These are phyloP conservation scores for Cheilosia vernalis DNA, from an alignment of 2,888 invertebrate genomes.

Conservation along the genomic window DNA sequence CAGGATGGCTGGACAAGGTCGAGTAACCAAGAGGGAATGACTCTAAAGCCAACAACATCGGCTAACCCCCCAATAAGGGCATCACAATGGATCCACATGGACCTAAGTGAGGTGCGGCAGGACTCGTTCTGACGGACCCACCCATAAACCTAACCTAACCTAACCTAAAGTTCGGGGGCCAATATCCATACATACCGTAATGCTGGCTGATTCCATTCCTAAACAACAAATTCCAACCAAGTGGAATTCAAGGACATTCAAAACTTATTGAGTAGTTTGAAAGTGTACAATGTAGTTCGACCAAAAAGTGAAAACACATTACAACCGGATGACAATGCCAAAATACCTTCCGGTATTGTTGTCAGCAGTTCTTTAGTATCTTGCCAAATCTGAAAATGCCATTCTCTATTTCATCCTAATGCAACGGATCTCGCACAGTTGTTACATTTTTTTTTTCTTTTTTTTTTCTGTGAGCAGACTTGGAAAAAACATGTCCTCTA, in stretches of 20 bases:
- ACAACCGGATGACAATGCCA: slow-evolving; percentile 28
- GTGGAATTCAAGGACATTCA: background rate
- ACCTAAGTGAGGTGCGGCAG: too few species aligned
- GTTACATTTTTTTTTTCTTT: background rate
- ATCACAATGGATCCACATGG: too few species aligned
- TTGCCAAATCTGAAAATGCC: slow-evolving; percentile 29
- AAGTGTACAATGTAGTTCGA: background rate
- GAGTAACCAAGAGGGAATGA: too few species aligned
- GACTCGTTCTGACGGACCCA: too few species aligned
- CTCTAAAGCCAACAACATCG: too few species aligned
- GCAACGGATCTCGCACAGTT: slow-evolving; percentile 20
- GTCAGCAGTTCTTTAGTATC: slow-evolving; percentile 39
- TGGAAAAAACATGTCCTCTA: background rate
- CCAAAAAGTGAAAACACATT: slow-evolving; percentile 5
- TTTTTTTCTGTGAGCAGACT: background rate
- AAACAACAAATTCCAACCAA: background rate
- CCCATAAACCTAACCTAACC: too few species aligned
- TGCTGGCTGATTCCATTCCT: background rate
- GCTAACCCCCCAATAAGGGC: too few species aligned
- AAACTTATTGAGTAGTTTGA: too few species aligned
- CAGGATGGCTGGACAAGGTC: too few species aligned
- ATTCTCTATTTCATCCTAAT: slow-evolving; percentile 1
- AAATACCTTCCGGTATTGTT: slow-evolving; percentile 53
- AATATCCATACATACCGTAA: too few species aligned
- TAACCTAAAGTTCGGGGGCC: too few species aligned